A percentile compares a stretch with the other conserved stretches of the same genome.
These are phyloP conservation scores for Leptosomus discolor DNA, from an alignment of 2,113 vertebrate species.

Conservation along the genomic window DNA sequence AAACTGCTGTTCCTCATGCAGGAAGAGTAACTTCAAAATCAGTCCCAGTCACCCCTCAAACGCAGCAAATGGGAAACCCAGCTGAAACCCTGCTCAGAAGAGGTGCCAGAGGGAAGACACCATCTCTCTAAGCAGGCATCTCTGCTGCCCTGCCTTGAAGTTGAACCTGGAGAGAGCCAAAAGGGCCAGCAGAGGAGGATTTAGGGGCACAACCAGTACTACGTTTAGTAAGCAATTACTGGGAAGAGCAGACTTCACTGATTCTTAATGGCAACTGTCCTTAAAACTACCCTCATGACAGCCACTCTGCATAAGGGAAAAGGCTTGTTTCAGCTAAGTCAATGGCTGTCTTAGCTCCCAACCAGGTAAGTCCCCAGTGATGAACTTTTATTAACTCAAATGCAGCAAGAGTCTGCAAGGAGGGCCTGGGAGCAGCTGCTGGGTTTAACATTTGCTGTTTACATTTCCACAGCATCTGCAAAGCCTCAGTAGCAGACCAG, in stretches of 20 bases:
- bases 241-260: background rate
- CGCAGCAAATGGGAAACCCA: background rate
- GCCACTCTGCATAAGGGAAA: background rate
- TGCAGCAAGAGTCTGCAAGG: accelerated
- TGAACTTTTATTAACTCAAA: background rate
- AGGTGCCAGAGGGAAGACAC: background rate
- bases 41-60: background rate
- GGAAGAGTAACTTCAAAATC: background rate
- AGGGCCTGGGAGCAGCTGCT: background rate
- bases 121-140: accelerated
- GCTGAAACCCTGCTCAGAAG: background rate
- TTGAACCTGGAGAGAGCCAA: background rate
- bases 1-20: background rate
- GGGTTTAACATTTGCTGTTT: background rate
- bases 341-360: background rate
- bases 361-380: background rate
- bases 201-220: background rate
- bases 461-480: background rate
- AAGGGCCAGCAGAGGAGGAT: background rate
- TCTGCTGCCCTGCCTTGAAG: background rate
- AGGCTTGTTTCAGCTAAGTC: background rate
- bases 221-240: background rate
- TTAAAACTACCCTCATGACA: background rate
- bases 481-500: background rate
- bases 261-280: background rate